Conservation (phyloP, 2,113 vertebrate species). For the Lynx canadensis region DNA sequence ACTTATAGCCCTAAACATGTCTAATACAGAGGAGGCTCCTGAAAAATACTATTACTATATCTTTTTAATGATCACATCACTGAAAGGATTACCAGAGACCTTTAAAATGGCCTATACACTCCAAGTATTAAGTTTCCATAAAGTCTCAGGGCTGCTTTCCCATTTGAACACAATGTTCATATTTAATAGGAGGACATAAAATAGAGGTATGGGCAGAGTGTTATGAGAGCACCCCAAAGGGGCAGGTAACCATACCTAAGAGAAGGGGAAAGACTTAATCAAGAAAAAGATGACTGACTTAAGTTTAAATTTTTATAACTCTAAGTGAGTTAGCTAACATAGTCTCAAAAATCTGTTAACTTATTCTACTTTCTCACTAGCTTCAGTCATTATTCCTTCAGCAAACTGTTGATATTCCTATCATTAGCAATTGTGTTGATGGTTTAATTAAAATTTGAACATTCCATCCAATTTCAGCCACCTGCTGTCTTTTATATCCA, state of each 20-base stretch:
- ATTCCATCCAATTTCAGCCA: slow-evolving; percentile 51
- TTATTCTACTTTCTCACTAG: neutral
- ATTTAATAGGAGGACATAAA: neutral
- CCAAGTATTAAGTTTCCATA: neutral
- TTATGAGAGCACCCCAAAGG: neutral
- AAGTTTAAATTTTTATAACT: neutral
- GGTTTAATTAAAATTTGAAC: slow-evolving; percentile 66
- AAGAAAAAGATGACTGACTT: neutral
- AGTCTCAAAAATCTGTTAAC: neutral
- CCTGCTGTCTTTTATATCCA: slow-evolving; percentile 53
- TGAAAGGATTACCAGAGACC: neutral
- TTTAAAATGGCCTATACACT: neutral
- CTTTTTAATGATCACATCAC: neutral
- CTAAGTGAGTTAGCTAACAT: neutral
- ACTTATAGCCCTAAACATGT: neutral
- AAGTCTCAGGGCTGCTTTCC: neutral
- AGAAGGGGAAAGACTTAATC: neutral
- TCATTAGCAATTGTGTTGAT: slow-evolving; percentile 56
- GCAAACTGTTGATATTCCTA: slow-evolving; percentile 36
- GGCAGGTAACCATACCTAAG: neutral
- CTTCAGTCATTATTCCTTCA: slow-evolving; percentile 41
- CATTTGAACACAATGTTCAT: neutral
- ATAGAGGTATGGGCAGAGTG: neutral
- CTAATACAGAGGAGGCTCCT: neutral
- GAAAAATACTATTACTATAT: neutral